Evolutionary conservation across 2,888 invertebrate species (phyloP).

Genomic region (Cryptocephalus primarius): DNA sequence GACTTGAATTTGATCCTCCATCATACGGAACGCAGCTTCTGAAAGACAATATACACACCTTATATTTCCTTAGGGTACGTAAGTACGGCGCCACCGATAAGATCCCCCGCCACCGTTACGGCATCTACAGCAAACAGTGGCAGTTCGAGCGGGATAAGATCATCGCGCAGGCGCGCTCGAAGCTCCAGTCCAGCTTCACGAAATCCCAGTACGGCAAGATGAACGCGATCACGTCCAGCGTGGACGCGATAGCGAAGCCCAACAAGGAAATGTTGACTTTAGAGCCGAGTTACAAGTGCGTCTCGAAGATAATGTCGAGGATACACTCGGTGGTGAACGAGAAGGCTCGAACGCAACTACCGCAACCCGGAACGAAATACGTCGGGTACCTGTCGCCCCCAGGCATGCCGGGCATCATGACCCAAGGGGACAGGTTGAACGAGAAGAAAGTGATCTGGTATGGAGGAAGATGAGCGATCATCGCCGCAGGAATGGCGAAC

Average conservation of each 20-base stretch:
- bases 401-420: background rate
- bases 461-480: background rate
- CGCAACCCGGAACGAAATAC: background rate
- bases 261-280: background rate
- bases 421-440: conserved; percentile 19
- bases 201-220: conserved; percentile 11
- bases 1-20: too few species aligned
- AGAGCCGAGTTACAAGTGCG: conserved; percentile 8
- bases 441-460: conserved; percentile 13
- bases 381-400: background rate
- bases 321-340: conserved; percentile 3
- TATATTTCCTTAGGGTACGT: conserved; percentile 17
- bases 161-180: conserved; percentile 15
- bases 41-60: too few species aligned
- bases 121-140: conserved; percentile 39
- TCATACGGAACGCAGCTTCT: too few species aligned
- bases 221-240: conserved; percentile 8
- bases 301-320: conserved; percentile 12
- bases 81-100: conserved; percentile 36
- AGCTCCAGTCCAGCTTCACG: conserved; percentile 11
- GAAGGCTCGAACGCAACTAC: background rate
- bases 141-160: conserved; percentile 22
- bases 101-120: conserved; percentile 37
- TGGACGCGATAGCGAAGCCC: conserved; percentile 10
- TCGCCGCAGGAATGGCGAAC: too few species aligned